A percentile compares a stretch with the other conserved stretches of the same genome.
These are phyloP conservation scores for Caenorhabditis sp. DNA, from an alignment of 2,888 invertebrate genomes.

Conservation along the genomic window DNA sequence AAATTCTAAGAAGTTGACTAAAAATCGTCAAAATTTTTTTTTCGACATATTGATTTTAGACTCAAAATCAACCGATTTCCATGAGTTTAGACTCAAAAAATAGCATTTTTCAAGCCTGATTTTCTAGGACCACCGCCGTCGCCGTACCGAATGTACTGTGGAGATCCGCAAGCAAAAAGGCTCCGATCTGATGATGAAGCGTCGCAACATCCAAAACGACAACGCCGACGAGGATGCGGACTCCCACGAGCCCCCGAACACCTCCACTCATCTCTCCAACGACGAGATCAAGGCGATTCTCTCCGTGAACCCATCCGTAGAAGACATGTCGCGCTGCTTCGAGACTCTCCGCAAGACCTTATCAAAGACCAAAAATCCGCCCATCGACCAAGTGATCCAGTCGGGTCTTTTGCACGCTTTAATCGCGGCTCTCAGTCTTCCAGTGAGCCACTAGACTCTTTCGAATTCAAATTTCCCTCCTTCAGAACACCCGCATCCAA, in stretches of 20 bases:
- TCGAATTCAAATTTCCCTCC: background rate
- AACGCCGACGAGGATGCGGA: slow-evolving; percentile 54
- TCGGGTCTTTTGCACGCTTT: slow-evolving; percentile 91
- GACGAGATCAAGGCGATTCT: slow-evolving; percentile 74
- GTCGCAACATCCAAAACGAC: slow-evolving; percentile 75
- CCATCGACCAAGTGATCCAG: slow-evolving; percentile 91
- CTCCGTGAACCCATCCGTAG: slow-evolving; percentile 70
- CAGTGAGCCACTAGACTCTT: too few relatives aligned
- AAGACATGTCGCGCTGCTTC: slow-evolving; percentile 77
- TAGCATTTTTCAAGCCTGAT: too few relatives aligned
- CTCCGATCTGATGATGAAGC: slow-evolving; percentile 94
- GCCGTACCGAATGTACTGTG: slow-evolving; percentile 92
- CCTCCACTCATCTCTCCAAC: slow-evolving; percentile 50
- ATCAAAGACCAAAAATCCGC: slow-evolving; percentile 93
- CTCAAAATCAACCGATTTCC: background rate
- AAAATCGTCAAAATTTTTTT: too few relatives aligned
- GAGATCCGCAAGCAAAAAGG: slow-evolving; percentile 94
- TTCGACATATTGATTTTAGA: background rate
- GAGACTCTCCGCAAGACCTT: slow-evolving; percentile 88
- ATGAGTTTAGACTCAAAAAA: background rate
- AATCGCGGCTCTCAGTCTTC: slow-evolving; percentile 87
- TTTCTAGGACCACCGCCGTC: slow-evolving; percentile 87
- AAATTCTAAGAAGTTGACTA: too few relatives aligned
- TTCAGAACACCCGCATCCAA: slow-evolving; percentile 85
- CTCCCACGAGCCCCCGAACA: slow-evolving; percentile 16